Percentiles rank a stretch among this genome's conserved stretches.
phyloP scores from a whole-genome alignment of 2,113 vertebrate species.

The Boleophthalmus pectinirostris region DNA sequence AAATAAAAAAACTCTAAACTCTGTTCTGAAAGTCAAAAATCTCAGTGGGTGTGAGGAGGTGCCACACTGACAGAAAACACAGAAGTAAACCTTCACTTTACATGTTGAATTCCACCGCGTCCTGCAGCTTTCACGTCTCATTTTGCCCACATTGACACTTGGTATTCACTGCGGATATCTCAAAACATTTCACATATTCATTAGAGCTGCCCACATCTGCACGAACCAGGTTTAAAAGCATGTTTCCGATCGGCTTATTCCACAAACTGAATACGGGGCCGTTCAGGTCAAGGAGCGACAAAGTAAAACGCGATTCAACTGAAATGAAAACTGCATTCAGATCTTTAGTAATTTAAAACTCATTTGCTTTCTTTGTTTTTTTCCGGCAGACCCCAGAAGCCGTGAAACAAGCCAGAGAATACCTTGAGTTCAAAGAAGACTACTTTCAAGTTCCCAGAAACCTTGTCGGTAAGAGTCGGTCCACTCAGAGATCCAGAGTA shows the following conservation, averaged over 20 bases:
- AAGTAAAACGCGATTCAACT: not conserved
- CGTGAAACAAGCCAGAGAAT: slow-evolving; percentile 86
- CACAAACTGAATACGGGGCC: not conserved
- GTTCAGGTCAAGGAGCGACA: not conserved
- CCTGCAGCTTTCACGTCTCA: not conserved
- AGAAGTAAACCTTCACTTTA: not conserved
- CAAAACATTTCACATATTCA: not conserved
- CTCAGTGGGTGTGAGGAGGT: not conserved
- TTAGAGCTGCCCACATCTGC: not conserved
- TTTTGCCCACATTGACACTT: not conserved
- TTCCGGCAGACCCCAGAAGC: slow-evolving; percentile 85
- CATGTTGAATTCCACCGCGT: not conserved
- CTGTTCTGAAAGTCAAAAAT: not conserved
- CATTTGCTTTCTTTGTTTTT: not conserved
- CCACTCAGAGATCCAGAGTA: too few species aligned
- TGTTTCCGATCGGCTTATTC: not conserved
- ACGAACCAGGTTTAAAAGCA: not conserved
- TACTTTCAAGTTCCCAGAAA: slow-evolving; percentile 89
- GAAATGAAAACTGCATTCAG: not conserved
- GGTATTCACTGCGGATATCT: not conserved
- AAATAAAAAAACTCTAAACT: too few species aligned
- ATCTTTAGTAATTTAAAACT: not conserved
- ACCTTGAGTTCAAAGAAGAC: slow-evolving; percentile 90
- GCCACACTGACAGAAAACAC: not conserved
- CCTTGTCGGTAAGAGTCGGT: slow-evolving; percentile 84